Conservation (phyloP, 2,113 vertebrate genomes). For the Amphiprion ocellaris region DNA sequence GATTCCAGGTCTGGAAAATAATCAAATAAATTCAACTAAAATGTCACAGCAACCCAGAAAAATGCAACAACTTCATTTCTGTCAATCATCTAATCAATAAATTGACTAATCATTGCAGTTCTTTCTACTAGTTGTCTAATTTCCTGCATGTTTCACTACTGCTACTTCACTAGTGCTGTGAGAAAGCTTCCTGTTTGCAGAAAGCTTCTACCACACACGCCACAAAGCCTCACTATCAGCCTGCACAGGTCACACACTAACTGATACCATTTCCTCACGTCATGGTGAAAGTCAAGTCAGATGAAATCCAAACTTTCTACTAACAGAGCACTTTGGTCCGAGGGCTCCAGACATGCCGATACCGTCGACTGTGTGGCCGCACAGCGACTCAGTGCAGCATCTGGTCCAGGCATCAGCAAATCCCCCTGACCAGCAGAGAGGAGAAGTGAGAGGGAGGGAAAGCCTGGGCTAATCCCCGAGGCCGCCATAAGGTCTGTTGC, state of each 20-base stretch:
- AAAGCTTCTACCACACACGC: background rate
- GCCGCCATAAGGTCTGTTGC: conserved; percentile 57
- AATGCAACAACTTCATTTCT: background rate
- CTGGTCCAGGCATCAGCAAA: conserved; percentile 41
- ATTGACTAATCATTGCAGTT: background rate
- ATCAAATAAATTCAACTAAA: too few relatives aligned
- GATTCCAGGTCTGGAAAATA: too few relatives aligned
- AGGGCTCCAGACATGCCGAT: conserved; percentile 22
- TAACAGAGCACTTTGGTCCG: background rate
- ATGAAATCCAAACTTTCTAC: conserved; percentile 34
- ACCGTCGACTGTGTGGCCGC: background rate
- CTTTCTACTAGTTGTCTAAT: background rate
- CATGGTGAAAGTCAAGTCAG: conserved; percentile 11
- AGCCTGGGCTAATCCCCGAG: conserved; percentile 61
- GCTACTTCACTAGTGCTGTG: background rate
- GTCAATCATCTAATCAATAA: background rate
- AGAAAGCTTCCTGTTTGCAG: background rate
- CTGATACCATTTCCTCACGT: conserved; percentile 20
- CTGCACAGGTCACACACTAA: conserved; percentile 12
- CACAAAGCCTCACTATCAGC: background rate
- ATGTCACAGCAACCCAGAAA: too few relatives aligned
- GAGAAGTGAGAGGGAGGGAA: conserved; percentile 60
- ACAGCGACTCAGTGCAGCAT: conserved; percentile 13
- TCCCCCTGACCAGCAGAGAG: conserved; percentile 44
- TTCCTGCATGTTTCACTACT: background rate